Evolutionary conservation across 2,888 invertebrate species (phyloP), one percentile per base, ranked within the genome.

Genomic region (Gastrophysa polygoni): DNA sequence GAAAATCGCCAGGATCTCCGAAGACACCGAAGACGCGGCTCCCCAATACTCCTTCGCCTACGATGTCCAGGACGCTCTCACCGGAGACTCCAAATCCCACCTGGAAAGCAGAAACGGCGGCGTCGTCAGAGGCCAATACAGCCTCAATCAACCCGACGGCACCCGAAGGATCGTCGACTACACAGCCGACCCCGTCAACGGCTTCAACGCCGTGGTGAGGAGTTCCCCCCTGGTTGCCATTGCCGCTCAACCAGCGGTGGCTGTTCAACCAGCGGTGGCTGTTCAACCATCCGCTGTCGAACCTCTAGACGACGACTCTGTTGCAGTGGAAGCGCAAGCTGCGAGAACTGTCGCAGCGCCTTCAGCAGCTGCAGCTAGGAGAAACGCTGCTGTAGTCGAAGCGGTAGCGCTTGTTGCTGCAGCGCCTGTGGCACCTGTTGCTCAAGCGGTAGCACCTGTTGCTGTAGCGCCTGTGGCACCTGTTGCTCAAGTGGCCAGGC

Each of bases 1-100:
- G 3, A n/a, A 14, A 38, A 38, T 38, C 14, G 84, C 85, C 6
- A 85, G 67, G 56, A 59, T 71, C 4, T 63, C 71, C 20, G 74
- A 74, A 49, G 70, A 85, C 17, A 65, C 68, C 46, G 86, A 85
- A 76, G 87, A 88, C 72, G 87, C 87, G 3, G 85, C 86, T 74
- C 89, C 89, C 6, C 88, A 88, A 77, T 89, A 89, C 75, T 86
- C 87, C 21, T 89, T 86, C 78, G 87, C 88, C 38, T 89, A 89
- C 75, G 88, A 88, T 71, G 88, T 89, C 66, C 87, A 89, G 75
- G 89, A 89, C 77, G 84, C 86, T 52, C 73, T 89, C 20, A 89
- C 89, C 67, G 89, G 89, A 77, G 81, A 86, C 77, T 84, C 81
- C 70, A 85, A 85, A 74, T 83, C 83, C 68, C 85, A 85, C 74